Conservation (phyloP, 2,888 invertebrate genomes). For the Drosophila niveifrons region DNA sequence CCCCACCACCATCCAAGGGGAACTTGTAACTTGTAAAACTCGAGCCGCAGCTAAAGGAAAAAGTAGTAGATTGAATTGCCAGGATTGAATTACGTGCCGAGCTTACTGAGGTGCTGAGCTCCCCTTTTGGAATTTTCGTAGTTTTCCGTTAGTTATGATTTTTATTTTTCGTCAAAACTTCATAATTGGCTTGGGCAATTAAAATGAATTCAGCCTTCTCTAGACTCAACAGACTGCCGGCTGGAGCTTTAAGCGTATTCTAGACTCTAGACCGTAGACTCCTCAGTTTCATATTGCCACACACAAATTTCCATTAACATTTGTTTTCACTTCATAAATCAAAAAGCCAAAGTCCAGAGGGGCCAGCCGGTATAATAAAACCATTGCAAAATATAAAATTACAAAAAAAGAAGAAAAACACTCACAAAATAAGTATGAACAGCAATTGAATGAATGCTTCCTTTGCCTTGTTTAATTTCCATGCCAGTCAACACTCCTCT, state of each 20-base stretch:
- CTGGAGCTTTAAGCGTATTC: slow-evolving; percentile 17
- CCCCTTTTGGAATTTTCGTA: slow-evolving; percentile 35
- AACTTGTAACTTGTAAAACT: slow-evolving; percentile 17
- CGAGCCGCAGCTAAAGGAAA: slow-evolving; percentile 20
- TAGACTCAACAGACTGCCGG: neutral
- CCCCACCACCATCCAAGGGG: slow-evolving; percentile 3
- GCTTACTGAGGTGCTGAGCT: slow-evolving; percentile 34
- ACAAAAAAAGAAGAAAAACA: slow-evolving; percentile 19
- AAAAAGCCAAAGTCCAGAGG: slow-evolving; percentile 43
- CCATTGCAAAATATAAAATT: slow-evolving; percentile 23
- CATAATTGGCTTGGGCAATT: slow-evolving; percentile 69
- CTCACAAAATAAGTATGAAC: neutral
- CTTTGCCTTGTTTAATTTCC: slow-evolving; percentile 54
- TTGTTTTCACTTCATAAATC: slow-evolving; percentile 70
- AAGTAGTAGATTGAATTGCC: slow-evolving; percentile 59
- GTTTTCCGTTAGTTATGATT: slow-evolving; percentile 51
- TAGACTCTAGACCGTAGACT: slow-evolving; percentile 13
- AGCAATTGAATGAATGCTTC: slow-evolving; percentile 33
- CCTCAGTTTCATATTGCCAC: slow-evolving; percentile 1
- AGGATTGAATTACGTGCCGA: slow-evolving; percentile 71
- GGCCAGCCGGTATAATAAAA: slow-evolving; percentile 24
- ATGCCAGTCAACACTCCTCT: slow-evolving; percentile 10
- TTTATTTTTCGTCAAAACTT: slow-evolving; percentile 48
- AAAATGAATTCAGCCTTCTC: slow-evolving; percentile 45
- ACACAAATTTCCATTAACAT: slow-evolving; percentile 57